A percentile compares a stretch with the other conserved stretches of the same genome.
Conservation (phyloP, 2,888 invertebrate species). For the Bibio marci region DNA sequence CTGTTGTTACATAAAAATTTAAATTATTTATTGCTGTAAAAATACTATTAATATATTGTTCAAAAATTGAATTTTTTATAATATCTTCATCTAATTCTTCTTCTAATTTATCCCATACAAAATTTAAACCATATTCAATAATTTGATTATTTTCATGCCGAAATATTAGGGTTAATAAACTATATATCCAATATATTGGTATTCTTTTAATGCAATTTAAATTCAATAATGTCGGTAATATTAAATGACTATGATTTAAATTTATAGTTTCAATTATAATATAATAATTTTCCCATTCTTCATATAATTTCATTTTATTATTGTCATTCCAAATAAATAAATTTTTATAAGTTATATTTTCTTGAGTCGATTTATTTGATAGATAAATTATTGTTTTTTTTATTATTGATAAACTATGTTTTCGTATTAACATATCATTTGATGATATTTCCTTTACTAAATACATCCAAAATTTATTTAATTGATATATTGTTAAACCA, state of each 20-base stretch:
- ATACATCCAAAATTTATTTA: too few relatives aligned
- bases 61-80: too few relatives aligned
- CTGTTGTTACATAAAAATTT: too few relatives aligned
- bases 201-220: not conserved
- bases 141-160: constrained; percentile 1
- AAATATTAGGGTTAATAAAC: not conserved
- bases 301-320: too few relatives aligned
- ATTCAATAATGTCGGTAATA: constrained; percentile 3
- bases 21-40: too few relatives aligned
- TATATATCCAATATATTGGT: not conserved
- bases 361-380: too few relatives aligned
- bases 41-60: too few relatives aligned
- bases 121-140: not conserved
- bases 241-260: constrained; percentile 5
- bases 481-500: too few relatives aligned
- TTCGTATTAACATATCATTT: not conserved
- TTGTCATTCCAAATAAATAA: too few relatives aligned
- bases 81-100: not conserved
- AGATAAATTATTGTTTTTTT: not conserved
- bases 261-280: constrained; percentile 1
- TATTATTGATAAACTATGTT: constrained; percentile 1
- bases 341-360: too few relatives aligned
- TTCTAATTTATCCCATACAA: not conserved
- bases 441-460: not conserved
- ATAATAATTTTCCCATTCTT: constrained; percentile 1